These are phyloP conservation scores for Hozukius guyotensis DNA, from an alignment of 2,797 vertebrate species.

Conservation along the genomic window DNA sequence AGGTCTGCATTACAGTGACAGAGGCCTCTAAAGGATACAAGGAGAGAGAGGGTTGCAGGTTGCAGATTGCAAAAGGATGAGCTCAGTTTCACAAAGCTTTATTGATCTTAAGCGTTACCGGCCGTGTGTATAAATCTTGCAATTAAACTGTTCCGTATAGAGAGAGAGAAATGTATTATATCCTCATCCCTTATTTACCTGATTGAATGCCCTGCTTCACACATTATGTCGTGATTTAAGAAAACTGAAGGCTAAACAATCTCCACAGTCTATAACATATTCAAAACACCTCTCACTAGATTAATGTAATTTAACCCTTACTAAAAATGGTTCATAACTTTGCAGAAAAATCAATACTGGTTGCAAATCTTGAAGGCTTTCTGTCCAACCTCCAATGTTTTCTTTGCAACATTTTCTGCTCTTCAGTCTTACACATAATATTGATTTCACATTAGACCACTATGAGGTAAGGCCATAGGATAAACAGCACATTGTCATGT, in stretches of 20 bases:
- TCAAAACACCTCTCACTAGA: neutral
- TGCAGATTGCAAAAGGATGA: neutral
- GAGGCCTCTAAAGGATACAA: slow-evolving; percentile 9
- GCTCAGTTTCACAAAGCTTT: neutral
- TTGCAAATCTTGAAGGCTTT: neutral
- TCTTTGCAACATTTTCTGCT: neutral
- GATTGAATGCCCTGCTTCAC: neutral
- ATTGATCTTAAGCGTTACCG: neutral
- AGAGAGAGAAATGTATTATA: neutral
- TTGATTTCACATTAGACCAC: slow-evolving; percentile 3
- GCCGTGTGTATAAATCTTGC: neutral
- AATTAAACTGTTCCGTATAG: neutral
- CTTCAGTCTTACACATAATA: neutral
- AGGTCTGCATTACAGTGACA: slow-evolving; percentile 25
- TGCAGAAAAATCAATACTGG: neutral
- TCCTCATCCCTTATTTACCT: neutral
- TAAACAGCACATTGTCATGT: neutral
- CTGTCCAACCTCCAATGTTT: neutral
- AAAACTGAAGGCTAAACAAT: neutral
- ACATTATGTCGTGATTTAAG: neutral
- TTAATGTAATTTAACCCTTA: neutral
- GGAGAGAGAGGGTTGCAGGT: slow-evolving; percentile 1
- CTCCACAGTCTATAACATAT: neutral
- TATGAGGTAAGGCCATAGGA: neutral
- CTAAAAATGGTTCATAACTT: neutral